These are phyloP conservation scores for Ciconia stormi DNA, from an alignment of 2,113 vertebrate genomes.

Conservation along the genomic window DNA sequence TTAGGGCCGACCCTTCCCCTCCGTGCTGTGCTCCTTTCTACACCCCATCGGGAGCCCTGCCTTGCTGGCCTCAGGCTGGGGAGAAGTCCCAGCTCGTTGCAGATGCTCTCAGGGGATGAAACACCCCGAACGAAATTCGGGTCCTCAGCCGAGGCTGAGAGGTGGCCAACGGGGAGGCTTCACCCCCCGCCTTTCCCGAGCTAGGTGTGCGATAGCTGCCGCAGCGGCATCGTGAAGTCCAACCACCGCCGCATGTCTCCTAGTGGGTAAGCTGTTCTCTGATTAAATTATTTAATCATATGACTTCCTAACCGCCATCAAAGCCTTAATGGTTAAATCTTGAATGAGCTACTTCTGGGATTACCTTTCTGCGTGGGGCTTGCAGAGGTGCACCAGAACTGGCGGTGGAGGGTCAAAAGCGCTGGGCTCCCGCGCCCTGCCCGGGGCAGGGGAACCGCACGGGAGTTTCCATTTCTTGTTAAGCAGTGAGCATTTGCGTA, in stretches of 20 bases:
- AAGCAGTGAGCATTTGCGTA: not conserved
- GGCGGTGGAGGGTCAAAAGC: rapidly evolving
- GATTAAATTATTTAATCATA: not conserved
- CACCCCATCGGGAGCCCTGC: not conserved
- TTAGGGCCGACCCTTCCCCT: not conserved
- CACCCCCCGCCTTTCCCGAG: not conserved
- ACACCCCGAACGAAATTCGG: rapidly evolving
- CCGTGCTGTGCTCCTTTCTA: not conserved
- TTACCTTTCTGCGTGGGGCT: rapidly evolving
- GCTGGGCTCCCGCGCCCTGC: not conserved
- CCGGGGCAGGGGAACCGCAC: not conserved
- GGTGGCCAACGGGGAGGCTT: not conserved
- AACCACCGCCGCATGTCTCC: rapidly evolving
- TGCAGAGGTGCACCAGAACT: not conserved
- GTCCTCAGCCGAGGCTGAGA: not conserved
- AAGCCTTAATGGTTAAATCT: not conserved
- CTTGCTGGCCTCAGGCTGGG: rapidly evolving
- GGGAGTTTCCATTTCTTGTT: not conserved
- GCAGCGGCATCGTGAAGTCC: not conserved
- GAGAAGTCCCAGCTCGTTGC: not conserved
- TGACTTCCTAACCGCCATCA: not conserved
- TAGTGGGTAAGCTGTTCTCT: rapidly evolving
- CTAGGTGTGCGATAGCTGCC: not conserved
- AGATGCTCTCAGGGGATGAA: not conserved
- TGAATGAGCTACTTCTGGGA: rapidly evolving